Conservation (phyloP, 2,888 invertebrate genomes). For the Eupeodes latifasciatus region DNA sequence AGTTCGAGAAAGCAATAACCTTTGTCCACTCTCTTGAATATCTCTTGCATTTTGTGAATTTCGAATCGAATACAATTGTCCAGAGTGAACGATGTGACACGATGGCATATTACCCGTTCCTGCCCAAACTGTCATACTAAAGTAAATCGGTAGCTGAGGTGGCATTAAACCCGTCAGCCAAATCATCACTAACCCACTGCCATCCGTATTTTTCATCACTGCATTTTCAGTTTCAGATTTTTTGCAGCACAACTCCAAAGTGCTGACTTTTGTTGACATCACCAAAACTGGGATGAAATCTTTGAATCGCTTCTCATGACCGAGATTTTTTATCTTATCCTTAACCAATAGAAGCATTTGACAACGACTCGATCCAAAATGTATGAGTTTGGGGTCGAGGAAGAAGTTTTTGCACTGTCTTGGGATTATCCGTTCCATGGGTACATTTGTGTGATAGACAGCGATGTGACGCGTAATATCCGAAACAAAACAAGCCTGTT, state of each 20-base stretch:
- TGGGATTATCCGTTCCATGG: constrained; percentile 79
- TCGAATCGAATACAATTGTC: constrained; percentile 80
- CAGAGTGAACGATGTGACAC: constrained; percentile 79
- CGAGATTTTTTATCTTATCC: constrained; percentile 79
- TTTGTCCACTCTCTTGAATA: constrained; percentile 78
- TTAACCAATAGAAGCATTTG: constrained; percentile 80
- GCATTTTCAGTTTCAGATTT: not conserved
- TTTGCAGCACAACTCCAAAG: constrained; percentile 72
- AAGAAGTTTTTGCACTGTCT: constrained; percentile 80
- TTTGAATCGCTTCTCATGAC: constrained; percentile 77
- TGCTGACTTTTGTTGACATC: constrained; percentile 79
- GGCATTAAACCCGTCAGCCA: constrained; percentile 71
- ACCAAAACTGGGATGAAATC: constrained; percentile 80
- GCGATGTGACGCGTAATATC: constrained; percentile 80
- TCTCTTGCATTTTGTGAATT: constrained; percentile 74
- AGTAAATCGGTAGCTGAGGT: constrained; percentile 77
- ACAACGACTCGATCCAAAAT: constrained; percentile 78
- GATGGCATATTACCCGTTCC: constrained; percentile 67
- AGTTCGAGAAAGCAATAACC: constrained; percentile 77
- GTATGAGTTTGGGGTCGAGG: constrained; percentile 78
- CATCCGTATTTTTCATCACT: not conserved
- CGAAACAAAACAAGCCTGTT: constrained; percentile 79
- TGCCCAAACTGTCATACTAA: constrained; percentile 80
- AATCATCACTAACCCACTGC: too few relatives aligned
- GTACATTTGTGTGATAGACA: constrained; percentile 79